phyloP scores from a whole-genome alignment of 1,140 invertebrate species.

The Choristoneura fumiferana region DNA sequence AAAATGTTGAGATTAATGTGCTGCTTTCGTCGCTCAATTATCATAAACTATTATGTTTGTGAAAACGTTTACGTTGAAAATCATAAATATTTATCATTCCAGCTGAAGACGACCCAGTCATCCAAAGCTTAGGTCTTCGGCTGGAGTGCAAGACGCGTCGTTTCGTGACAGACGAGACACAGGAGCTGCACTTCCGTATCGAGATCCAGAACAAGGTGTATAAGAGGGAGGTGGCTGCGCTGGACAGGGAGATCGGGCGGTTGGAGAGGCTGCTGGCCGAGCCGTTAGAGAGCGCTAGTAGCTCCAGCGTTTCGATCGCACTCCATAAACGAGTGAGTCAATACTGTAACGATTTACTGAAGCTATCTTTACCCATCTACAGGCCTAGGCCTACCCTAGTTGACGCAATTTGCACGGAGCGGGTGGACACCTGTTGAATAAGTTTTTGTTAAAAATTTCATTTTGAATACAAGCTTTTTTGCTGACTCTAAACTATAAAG shows the following conservation, averaged over 20 bases:
- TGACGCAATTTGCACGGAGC: neutral
- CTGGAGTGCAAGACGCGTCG: slow-evolving; percentile 92
- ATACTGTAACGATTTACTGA: neutral
- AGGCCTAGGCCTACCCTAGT: no score
- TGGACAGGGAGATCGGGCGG: slow-evolving; percentile 89
- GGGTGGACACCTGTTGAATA: no score
- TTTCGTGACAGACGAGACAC: slow-evolving; percentile 84
- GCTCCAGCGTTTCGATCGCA: slow-evolving; percentile 79
- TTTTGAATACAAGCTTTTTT: no score
- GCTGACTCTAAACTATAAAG: no score
- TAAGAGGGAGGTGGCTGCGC: slow-evolving; percentile 87
- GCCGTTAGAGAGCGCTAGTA: slow-evolving; percentile 75
- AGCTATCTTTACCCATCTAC: no score
- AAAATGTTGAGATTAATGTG: no score
- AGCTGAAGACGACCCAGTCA: slow-evolving; percentile 88
- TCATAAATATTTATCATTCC: slow-evolving; percentile 29
- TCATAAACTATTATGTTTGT: no score
- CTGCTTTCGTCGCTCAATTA: no score
- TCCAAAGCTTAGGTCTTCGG: slow-evolving; percentile 91
- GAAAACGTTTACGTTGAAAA: no score
- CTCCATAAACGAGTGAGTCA: slow-evolving; percentile 72
- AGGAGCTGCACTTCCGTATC: slow-evolving; percentile 90
- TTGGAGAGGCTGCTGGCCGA: slow-evolving; percentile 85
- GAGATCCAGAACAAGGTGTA: slow-evolving; percentile 95
- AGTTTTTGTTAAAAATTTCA: no score